Evolutionary conservation across 2,888 invertebrate genomes (phyloP).

Genomic region (Cryptophagus acutangulus): DNA sequence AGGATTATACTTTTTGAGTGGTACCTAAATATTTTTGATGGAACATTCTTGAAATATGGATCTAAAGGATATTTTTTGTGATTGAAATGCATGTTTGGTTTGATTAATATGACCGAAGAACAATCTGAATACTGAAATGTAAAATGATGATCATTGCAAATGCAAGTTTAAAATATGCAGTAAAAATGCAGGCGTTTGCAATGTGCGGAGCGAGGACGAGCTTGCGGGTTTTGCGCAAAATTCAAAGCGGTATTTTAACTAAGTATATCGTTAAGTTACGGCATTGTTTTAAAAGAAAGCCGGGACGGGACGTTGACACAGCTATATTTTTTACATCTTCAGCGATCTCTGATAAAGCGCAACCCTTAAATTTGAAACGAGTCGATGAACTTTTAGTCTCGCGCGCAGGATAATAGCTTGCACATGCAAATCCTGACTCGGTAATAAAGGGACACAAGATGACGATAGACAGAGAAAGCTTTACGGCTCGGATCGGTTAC

Average conservation of each 20-base stretch:
- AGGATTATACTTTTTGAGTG: no score
- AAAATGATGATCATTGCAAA: slow-evolving; percentile 24
- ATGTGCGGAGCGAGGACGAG: slow-evolving; percentile 14
- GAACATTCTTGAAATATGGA: no score
- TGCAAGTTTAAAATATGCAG: slow-evolving; percentile 20
- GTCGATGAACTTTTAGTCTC: slow-evolving; percentile 37
- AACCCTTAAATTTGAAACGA: slow-evolving; percentile 44
- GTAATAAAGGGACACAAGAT: slow-evolving; percentile 18
- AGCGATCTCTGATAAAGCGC: slow-evolving; percentile 38
- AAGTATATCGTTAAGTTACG: slow-evolving; percentile 44
- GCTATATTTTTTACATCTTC: slow-evolving; percentile 36
- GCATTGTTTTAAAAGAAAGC: slow-evolving; percentile 39
- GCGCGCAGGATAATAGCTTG: slow-evolving; percentile 32
- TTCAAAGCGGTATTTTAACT: slow-evolving; percentile 37
- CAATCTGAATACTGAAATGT: slow-evolving; percentile 19
- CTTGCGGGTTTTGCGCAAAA: slow-evolving; percentile 19
- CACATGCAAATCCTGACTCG: slow-evolving; percentile 29
- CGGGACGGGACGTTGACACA: slow-evolving; percentile 40
- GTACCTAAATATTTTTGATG: no score
- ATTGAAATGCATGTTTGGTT: no score
- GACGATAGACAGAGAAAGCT: slow-evolving; percentile 30
- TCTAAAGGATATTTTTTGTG: no score
- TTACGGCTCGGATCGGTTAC: slow-evolving; percentile 41
- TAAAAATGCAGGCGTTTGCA: slow-evolving; percentile 30
- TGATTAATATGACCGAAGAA: slow-evolving; percentile 19